A percentile compares a stretch with the other conserved stretches of the same genome.
Conservation (phyloP, 1,140 invertebrate species). For the Procambarus clarkii region DNA sequence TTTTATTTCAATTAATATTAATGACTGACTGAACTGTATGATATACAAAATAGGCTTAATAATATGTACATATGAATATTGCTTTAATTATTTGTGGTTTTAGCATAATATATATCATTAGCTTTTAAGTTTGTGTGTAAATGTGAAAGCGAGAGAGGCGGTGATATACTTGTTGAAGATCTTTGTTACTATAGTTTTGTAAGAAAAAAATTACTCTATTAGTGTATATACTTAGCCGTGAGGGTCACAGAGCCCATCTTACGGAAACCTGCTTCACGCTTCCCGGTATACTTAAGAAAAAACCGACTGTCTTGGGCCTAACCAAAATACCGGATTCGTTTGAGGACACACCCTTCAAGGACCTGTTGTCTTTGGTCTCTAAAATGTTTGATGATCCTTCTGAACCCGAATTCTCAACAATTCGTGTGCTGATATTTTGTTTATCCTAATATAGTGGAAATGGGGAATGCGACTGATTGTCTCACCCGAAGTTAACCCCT, state of each 20-base stretch:
- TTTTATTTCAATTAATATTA: constrained; percentile 40
- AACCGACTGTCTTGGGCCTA: not conserved
- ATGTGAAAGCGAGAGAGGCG: constrained; percentile 40
- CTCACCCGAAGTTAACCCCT: too few species aligned
- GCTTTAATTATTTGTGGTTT: constrained; percentile 69
- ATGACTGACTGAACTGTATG: constrained; percentile 34
- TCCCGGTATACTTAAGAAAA: constrained; percentile 16
- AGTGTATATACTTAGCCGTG: constrained; percentile 47
- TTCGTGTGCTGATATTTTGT: too few species aligned
- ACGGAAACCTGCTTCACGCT: constrained; percentile 9
- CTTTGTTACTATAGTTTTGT: constrained; percentile 68
- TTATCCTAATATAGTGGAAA: too few species aligned
- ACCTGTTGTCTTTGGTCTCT: not conserved
- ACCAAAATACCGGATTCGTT: constrained; percentile 8
- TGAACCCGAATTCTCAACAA: too few species aligned
- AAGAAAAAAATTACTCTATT: constrained; percentile 63
- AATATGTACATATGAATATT: constrained; percentile 65
- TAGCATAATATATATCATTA: constrained; percentile 69
- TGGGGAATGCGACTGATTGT: too few species aligned
- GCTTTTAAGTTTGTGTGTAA: constrained; percentile 48
- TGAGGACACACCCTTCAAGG: not conserved
- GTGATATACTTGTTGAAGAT: constrained; percentile 55
- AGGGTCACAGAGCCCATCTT: not conserved
- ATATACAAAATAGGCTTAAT: constrained; percentile 68
- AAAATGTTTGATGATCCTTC: not conserved